Percentiles rank a stretch among this genome's conserved stretches.
Evolutionary conservation across 2,888 invertebrate species (phyloP).

Genomic region (Trichogramma evanescens): DNA sequence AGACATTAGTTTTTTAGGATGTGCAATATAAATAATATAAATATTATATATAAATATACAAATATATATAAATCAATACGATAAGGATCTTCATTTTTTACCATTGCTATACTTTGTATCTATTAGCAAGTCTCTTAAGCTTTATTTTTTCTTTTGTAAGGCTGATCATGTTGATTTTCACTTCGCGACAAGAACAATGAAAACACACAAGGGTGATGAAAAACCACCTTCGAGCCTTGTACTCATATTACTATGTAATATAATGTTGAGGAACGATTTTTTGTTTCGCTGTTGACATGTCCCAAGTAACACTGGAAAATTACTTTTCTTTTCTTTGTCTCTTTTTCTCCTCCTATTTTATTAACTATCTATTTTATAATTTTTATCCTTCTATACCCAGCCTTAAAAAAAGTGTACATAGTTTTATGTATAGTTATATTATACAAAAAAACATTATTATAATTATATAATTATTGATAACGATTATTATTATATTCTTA

Average conservation of each 20-base stretch:
- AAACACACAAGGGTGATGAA: not conserved
- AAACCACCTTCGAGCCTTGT: not conserved
- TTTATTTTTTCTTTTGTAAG: not conserved
- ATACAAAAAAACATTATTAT: conserved; percentile 28
- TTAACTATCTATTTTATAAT: conserved; percentile 5
- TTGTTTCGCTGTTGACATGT: conserved; percentile 5
- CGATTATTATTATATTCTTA: conserved; percentile 11
- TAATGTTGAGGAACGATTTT: not conserved
- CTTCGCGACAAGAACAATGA: not conserved
- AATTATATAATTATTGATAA: conserved; percentile 27
- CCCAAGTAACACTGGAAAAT: not conserved
- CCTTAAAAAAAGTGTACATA: conserved; percentile 42
- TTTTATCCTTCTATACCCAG: conserved; percentile 17
- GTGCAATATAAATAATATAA: too few species aligned
- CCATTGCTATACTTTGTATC: not conserved
- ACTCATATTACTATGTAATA: not conserved
- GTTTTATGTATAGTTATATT: conserved; percentile 48
- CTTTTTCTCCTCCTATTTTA: conserved; percentile 1
- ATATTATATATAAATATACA: too few species aligned
- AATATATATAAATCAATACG: not conserved
- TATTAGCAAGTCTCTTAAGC: not conserved
- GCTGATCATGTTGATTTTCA: conserved; percentile 4
- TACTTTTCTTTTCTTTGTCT: conserved; percentile 4
- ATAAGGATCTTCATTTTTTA: not conserved
- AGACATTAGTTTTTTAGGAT: too few species aligned